These are phyloP conservation scores for Drosophila athabasca DNA, from an alignment of 1,140 invertebrate species.

Conservation along the genomic window DNA sequence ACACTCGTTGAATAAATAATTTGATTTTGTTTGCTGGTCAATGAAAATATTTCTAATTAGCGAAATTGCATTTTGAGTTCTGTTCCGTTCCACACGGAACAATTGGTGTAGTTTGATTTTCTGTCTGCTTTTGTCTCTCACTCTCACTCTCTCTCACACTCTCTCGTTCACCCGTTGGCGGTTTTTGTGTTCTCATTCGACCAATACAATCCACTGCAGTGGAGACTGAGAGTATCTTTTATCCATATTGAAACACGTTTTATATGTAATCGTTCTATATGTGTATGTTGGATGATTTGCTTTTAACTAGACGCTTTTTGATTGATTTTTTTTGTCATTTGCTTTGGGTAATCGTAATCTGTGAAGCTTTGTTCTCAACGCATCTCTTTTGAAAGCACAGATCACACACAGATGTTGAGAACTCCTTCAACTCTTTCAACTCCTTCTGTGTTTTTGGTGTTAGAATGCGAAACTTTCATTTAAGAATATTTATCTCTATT, in stretches of 20 bases:
- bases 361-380: slow-evolving; percentile 41
- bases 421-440: slow-evolving; percentile 1
- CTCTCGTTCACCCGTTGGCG: background rate
- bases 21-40: slow-evolving; percentile 69
- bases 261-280: slow-evolving; percentile 8
- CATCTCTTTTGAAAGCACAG: slow-evolving; percentile 35
- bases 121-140: slow-evolving; percentile 42
- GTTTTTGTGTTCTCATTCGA: slow-evolving; percentile 25
- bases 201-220: slow-evolving; percentile 5
- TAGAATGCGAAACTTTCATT: slow-evolving; percentile 34
- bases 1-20: slow-evolving; percentile 58
- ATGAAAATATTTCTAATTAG: slow-evolving; percentile 77
- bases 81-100: slow-evolving; percentile 32
- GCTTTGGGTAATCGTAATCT: slow-evolving; percentile 44
- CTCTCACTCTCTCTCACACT: slow-evolving; percentile 26
- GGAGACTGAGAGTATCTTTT: slow-evolving; percentile 8
- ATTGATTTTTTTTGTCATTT: slow-evolving; percentile 44
- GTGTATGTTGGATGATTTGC: slow-evolving; percentile 34
- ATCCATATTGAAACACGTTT: slow-evolving; percentile 21
- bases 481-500: slow-evolving; percentile 28
- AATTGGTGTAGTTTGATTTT: slow-evolving; percentile 52
- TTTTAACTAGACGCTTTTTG: slow-evolving; percentile 48
- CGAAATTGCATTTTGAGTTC: slow-evolving; percentile 69
- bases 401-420: slow-evolving; percentile 23
- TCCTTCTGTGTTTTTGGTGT: slow-evolving; percentile 30